Conservation (phyloP, 2,113 vertebrate species). For the Trogon surrucura region DNA sequence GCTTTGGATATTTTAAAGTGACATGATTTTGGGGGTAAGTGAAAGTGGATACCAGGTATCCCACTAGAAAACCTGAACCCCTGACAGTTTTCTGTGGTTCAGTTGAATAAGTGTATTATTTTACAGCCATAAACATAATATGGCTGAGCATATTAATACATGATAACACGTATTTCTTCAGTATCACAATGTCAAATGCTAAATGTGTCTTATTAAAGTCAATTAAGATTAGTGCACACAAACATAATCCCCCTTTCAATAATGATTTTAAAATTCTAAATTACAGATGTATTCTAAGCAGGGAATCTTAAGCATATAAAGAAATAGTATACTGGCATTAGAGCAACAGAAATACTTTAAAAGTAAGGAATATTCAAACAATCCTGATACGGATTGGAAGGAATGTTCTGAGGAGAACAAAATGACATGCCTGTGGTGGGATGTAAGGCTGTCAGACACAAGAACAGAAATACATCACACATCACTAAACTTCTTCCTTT, state of each 20-base stretch:
- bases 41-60: background rate
- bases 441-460: background rate
- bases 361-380: background rate
- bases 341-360: background rate
- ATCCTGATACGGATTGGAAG: fast-evolving
- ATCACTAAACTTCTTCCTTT: background rate
- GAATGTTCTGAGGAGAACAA: background rate
- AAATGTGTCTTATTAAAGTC: background rate
- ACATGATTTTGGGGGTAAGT: background rate
- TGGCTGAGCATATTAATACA: background rate
- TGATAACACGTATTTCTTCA: background rate
- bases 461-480: background rate
- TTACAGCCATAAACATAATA: background rate
- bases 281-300: background rate
- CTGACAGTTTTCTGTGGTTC: background rate
- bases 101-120: background rate
- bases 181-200: background rate
- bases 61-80: background rate
- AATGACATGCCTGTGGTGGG: background rate
- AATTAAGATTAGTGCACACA: background rate
- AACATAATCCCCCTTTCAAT: background rate
- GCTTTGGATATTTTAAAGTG: background rate
- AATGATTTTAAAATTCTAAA: background rate
- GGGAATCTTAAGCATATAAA: background rate
- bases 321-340: background rate